Evolutionary conservation across 2,797 vertebrate species (phyloP), one percentile per base, ranked within the genome.

Genomic region (Pipistrellus pipistrellus): DNA sequence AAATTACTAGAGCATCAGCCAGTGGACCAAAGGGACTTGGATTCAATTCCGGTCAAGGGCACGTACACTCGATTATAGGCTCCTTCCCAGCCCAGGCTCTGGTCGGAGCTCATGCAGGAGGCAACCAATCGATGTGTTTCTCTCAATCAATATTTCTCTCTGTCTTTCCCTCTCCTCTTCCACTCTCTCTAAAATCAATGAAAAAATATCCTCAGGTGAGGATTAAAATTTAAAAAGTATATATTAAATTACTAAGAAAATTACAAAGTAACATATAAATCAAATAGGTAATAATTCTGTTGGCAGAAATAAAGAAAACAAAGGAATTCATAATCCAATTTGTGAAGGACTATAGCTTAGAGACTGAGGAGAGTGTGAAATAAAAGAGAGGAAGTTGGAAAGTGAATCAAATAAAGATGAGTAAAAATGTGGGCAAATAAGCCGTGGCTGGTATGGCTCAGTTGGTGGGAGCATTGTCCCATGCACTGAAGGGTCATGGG

Each of bases 201-300:
- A 59, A 27, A 59, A 59, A 59, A 27, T 59, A 59, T 59, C 57
- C 57, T 59, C 5, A 25, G 25, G 57, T 27, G 57, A 59, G 57
- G 57, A 59, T 59, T 27, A 59, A 59, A 59, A 59, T 55, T 55
- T 8, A 21, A 55, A 9, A 55, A 8, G 21, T 55, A 55, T 23
- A 23, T 55, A 55, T 23, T 21, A 55, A 71, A 77, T 62, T 88
- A 72, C n/a, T 85, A 41, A 82, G 27, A 84, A 88, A 88, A 81
- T 68, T 62, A 72, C 55, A 85, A 90, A 84, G 48, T 89, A 90
- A 88, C 41, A 32, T n/a, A 87, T 38, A 91, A 77, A 85, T 51
- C 18, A 87, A 69, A 44, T 38, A 75, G 38, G 83, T 72, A 30
- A 64, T 80, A 86, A 73, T 64, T 69, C 66, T 80, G 41, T 8